These are phyloP conservation scores for Oryctes rhinoceros DNA, from an alignment of 1,140 invertebrate genomes.

Conservation along the genomic window DNA sequence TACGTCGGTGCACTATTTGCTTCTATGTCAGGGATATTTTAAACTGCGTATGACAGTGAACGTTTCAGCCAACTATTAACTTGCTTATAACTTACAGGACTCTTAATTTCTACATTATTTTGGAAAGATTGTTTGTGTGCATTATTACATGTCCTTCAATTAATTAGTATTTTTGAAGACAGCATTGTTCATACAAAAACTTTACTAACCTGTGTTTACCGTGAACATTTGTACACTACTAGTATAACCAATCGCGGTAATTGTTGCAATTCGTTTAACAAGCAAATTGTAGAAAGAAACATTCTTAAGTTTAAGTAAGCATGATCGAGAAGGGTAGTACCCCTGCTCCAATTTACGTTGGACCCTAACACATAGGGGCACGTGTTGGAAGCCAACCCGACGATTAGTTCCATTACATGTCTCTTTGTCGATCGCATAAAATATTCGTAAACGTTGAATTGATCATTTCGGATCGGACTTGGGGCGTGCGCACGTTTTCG, in stretches of 20 bases:
- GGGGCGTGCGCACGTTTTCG: neutral
- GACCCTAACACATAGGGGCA: neutral
- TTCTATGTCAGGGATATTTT: neutral
- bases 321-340: neutral
- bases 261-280: constrained; percentile 15
- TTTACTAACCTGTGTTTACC: neutral
- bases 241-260: neutral
- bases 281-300: neutral
- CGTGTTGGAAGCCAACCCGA: neutral
- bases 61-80: too few species aligned
- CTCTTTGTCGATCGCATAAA: constrained; percentile 1
- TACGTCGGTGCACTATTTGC: neutral
- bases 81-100: too few species aligned
- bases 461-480: neutral
- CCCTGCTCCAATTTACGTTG: neutral
- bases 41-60: too few species aligned
- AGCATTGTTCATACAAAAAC: too few species aligned
- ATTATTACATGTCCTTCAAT: too few species aligned
- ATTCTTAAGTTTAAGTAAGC: neutral
- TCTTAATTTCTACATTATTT: too few species aligned
- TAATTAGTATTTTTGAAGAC: too few species aligned
- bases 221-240: neutral
- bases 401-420: constrained; percentile 15
- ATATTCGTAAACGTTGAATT: constrained; percentile 3
- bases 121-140: too few species aligned